These are phyloP conservation scores for Budorcas taxicolor DNA, from an alignment of 2,113 vertebrate species.

Conservation along the genomic window DNA sequence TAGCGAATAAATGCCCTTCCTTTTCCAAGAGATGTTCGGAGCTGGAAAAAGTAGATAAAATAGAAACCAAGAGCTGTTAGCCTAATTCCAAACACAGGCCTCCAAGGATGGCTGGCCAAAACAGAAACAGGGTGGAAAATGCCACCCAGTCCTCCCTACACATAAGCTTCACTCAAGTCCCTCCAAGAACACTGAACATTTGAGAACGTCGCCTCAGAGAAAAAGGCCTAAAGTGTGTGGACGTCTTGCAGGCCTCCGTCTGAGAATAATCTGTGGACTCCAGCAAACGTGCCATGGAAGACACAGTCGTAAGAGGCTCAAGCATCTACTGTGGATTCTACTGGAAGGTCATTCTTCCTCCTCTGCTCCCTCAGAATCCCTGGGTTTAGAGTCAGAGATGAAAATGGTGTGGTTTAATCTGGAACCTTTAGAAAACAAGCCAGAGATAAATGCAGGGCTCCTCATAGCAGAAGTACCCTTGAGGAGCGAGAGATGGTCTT, in stretches of 20 bases:
- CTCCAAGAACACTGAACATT: background rate
- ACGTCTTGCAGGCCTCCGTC: background rate
- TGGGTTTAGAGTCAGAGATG: background rate
- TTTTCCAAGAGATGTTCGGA: constrained; percentile 95
- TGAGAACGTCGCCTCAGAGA: background rate
- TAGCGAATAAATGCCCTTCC: constrained; percentile 96
- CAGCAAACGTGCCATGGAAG: background rate
- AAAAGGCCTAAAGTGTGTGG: background rate
- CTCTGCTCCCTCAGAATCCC: background rate
- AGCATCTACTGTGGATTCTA: background rate
- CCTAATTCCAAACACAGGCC: background rate
- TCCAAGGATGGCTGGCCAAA: background rate
- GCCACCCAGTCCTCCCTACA: too few relatives aligned
- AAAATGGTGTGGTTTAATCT: background rate
- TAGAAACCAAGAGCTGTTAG: constrained; percentile 56
- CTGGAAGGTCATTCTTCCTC: background rate
- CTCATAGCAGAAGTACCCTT: background rate
- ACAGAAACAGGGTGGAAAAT: background rate
- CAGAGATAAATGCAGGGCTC: background rate
- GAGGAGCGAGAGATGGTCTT: background rate
- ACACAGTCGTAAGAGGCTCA: fast-evolving
- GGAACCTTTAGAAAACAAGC: background rate
- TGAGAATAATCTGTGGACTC: background rate
- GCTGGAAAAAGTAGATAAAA: constrained; percentile 76
- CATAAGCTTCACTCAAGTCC: background rate